Base-by-base conservation (phyloP, 2,113 vertebrate species). In the Aspiorhynchus laticeps region DNA sequence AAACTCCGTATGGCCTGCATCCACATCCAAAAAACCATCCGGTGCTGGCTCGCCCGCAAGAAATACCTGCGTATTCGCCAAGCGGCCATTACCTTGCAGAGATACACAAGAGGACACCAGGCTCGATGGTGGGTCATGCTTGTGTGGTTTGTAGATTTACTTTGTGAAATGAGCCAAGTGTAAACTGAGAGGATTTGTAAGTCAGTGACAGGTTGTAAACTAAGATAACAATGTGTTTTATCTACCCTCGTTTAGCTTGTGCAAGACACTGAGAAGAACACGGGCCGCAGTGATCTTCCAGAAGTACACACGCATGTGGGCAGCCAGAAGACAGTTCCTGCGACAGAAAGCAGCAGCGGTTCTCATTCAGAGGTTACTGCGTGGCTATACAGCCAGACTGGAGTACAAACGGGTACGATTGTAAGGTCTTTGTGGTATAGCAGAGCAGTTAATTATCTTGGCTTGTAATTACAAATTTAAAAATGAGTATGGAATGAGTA, bases 11-110 rank as follows among this genome's bases (percentile, higher is more conserved):
- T 91, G 31, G 97, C 98, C 78, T 99, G 98, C 87, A 97, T 99
- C 89, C 91, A 95, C 86, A 99, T 99, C 92, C 98, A 99, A 93
- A 99, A 99, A 93, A 98, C 97, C 0, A 98, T 99, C 89, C 95
- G 98, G 36, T 96, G 98, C 78, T 99, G 97, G 97, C 91, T 99
- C 87, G 94, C 96, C 82, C 93, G 97, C 5, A 99, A 96, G 91
- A 98, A 97, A 92, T 99, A 96, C 88, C 61, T 98, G 90, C 95
- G 96, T 14, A 96, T 98, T 96, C 95, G 91, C 88, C 93, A 80
- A n/a, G 96, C 97, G 0, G 96, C 97, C 69, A 88, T 98, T 89
- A 95, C 95, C 12, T 93, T 99, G 76, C 98, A 99, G 95, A 96
- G 95, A 95, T 89, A 96, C 0, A 94, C 97, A 84, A 95, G 98